A percentile compares a stretch with the other conserved stretches of the same genome.
Evolutionary conservation across 2,888 invertebrate genomes (phyloP).

Genomic region (Gortyna flavago): DNA sequence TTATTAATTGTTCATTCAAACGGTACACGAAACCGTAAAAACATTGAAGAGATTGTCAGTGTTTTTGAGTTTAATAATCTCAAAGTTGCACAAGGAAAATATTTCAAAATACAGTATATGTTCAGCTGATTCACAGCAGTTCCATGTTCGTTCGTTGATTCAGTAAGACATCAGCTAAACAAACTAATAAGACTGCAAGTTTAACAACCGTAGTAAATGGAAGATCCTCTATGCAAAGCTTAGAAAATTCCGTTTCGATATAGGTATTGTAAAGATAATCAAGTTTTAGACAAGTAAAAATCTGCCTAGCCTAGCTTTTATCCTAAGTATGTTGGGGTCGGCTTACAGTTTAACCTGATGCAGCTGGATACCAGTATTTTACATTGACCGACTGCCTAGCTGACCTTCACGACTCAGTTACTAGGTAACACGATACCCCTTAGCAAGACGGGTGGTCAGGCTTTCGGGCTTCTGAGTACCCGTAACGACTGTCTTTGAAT

Average conservation of each 20-base stretch:
- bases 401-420: no score
- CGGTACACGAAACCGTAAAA: constrained; percentile 18
- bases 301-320: not conserved
- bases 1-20: constrained; percentile 30
- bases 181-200: not conserved
- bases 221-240: not conserved
- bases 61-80: not conserved
- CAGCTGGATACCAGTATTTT: no score
- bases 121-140: no score
- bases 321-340: not conserved
- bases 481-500: not conserved
- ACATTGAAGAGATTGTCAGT: not conserved
- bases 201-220: not conserved
- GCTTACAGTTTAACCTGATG: not conserved
- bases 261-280: no score
- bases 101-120: no score
- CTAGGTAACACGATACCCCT: not conserved
- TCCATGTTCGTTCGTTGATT: no score
- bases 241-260: not conserved
- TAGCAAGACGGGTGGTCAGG: not conserved
- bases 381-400: no score
- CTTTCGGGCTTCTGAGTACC: not conserved
- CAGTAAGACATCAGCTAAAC: not conserved
- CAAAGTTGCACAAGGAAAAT: no score
- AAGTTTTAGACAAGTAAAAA: no score